Percentiles rank a stretch among this genome's conserved stretches.
Evolutionary conservation across 1,140 invertebrate species (phyloP).

Genomic region (Watersipora subatra): DNA sequence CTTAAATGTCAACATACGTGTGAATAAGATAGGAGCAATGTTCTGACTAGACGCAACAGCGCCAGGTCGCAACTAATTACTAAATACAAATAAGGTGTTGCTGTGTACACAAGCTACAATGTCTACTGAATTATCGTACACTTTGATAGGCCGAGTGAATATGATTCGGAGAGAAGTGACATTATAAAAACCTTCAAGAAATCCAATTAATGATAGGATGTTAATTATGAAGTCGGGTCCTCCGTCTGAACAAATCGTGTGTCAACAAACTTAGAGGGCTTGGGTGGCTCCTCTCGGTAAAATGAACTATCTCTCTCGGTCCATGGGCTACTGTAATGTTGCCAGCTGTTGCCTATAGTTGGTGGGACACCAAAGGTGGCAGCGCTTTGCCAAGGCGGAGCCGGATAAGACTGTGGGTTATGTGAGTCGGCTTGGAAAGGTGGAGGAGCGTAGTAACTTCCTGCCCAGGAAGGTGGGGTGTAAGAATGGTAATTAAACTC

Average conservation of each 20-base stretch:
- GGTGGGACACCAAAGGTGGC: background rate
- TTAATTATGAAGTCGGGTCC: background rate
- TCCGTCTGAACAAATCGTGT: background rate
- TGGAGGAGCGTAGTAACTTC: background rate
- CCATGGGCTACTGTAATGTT: background rate
- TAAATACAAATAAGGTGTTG: too few species aligned
- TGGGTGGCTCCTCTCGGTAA: background rate
- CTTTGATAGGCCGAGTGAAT: too few species aligned
- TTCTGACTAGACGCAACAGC: too few species aligned
- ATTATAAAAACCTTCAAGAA: too few species aligned
- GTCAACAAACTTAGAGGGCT: background rate
- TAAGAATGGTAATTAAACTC: background rate
- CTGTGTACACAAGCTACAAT: too few species aligned
- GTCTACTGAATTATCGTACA: too few species aligned
- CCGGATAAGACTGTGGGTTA: background rate
- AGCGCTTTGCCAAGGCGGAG: background rate
- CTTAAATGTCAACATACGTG: too few species aligned
- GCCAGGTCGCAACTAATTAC: too few species aligned
- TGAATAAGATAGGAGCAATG: too few species aligned
- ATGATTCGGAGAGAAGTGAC: too few species aligned
- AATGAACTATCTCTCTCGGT: background rate
- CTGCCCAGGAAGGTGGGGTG: background rate
- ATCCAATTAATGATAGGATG: background rate
- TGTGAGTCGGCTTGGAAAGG: background rate
- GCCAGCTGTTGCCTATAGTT: background rate